phyloP scores from a whole-genome alignment of 2,888 invertebrate species.

The Orgyia antiqua region DNA sequence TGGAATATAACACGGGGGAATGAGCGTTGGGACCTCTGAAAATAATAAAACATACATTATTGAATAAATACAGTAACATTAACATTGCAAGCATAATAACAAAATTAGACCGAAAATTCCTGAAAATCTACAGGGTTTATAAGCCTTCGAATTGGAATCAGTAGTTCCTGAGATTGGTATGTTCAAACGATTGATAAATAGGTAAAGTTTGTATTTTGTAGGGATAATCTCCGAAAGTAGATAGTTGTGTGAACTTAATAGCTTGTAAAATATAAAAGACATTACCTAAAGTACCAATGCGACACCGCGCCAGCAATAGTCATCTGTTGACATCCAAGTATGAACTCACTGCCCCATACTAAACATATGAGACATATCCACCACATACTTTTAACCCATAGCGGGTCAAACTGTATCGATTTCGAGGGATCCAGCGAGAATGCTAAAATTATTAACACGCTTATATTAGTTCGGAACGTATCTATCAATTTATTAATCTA shows the following conservation, averaged over 20 bases:
- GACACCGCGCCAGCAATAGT: slow-evolving; percentile 95
- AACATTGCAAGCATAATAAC: not conserved
- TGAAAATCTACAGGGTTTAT: too few species aligned
- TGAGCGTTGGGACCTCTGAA: slow-evolving; percentile 82
- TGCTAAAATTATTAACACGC: too few species aligned
- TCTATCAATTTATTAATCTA: too few species aligned
- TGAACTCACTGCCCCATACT: slow-evolving; percentile 96
- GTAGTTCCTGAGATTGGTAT: too few species aligned
- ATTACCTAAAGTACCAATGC: slow-evolving; percentile 94
- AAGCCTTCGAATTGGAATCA: too few species aligned
- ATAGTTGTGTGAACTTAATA: too few species aligned
- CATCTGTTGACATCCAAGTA: slow-evolving; percentile 96
- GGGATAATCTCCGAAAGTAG: too few species aligned
- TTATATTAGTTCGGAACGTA: too few species aligned
- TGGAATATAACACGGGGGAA: slow-evolving; percentile 82
- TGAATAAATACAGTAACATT: not conserved
- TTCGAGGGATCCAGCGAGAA: too few species aligned
- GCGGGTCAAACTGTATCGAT: slow-evolving; percentile 85
- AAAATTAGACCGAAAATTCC: not conserved
- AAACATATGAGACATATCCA: slow-evolving; percentile 94
- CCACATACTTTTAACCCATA: slow-evolving; percentile 94
- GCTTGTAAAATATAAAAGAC: too few species aligned
- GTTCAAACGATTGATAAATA: too few species aligned
- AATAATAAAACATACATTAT: slow-evolving; percentile 13
- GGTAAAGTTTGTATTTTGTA: too few species aligned